Percentiles rank a stretch among this genome's conserved stretches.
Evolutionary conservation across 2,888 invertebrate genomes (phyloP).

Genomic region (Altica lythri): DNA sequence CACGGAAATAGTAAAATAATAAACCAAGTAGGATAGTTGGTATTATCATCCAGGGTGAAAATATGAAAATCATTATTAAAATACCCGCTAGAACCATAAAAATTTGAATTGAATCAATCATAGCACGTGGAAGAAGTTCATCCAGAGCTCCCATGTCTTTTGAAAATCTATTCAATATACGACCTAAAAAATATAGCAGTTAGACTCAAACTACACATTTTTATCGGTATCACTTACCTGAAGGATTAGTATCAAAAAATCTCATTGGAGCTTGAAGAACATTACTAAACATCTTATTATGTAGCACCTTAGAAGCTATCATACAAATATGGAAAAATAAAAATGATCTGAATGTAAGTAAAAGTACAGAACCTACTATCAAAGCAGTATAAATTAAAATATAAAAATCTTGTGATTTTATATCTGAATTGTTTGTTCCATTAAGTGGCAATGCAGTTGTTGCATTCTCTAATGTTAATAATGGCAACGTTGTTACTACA

Average conservation of each 20-base stretch:
- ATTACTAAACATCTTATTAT: constrained; percentile 77
- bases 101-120: constrained; percentile 68
- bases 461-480: too few species aligned
- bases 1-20: constrained; percentile 67
- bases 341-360: background rate
- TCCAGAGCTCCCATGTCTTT: constrained; percentile 83
- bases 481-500: too few species aligned
- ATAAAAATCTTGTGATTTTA: background rate
- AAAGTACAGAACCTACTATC: background rate
- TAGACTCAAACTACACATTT: background rate
- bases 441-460: too few species aligned
- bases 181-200: constrained; percentile 60
- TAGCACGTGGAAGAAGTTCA: constrained; percentile 70
- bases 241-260: constrained; percentile 85
- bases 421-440: too few species aligned
- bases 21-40: constrained; percentile 66
- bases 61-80: constrained; percentile 71
- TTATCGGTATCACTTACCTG: constrained; percentile 59
- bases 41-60: constrained; percentile 70
- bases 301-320: constrained; percentile 73
- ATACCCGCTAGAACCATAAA: constrained; percentile 74
- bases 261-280: constrained; percentile 76
- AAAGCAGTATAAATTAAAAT: background rate
- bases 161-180: constrained; percentile 82
- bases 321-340: constrained; percentile 76